Conservation (phyloP, 2,888 invertebrate species). For the Drosophila algonquin region DNA sequence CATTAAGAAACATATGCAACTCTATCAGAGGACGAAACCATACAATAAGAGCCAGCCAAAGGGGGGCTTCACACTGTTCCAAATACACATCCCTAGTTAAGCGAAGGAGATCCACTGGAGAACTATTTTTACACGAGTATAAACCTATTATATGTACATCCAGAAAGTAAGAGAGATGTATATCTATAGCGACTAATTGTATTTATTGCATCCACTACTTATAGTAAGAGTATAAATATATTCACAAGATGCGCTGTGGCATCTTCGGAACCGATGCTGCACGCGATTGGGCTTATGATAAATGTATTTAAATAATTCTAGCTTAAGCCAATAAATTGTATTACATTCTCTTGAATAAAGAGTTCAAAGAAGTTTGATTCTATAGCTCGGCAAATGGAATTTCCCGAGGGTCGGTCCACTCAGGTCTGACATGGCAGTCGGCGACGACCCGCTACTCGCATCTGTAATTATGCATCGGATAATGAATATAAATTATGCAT, state of each 20-base stretch:
- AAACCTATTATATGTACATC: conserved; percentile 29
- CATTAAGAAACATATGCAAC: conserved; percentile 50
- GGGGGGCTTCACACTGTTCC: conserved; percentile 59
- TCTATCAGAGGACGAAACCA: conserved; percentile 34
- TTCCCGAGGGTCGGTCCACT: too few relatives aligned
- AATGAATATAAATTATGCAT: conserved; percentile 78
- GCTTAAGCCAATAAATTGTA: conserved; percentile 22
- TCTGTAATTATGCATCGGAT: conserved; percentile 76
- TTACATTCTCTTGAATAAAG: conserved; percentile 53
- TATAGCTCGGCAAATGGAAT: neutral
- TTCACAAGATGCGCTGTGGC: conserved; percentile 25
- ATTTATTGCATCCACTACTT: conserved; percentile 47
- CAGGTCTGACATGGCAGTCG: neutral
- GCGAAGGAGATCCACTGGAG: conserved; percentile 42
- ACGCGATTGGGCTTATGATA: conserved; percentile 46
- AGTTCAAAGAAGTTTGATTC: conserved; percentile 53
- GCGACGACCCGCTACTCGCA: conserved; percentile 31
- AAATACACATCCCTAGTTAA: conserved; percentile 65
- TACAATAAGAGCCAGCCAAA: conserved; percentile 36
- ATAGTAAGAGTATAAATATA: too few relatives aligned
- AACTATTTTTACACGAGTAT: conserved; percentile 18
- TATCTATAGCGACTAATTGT: conserved; percentile 9
- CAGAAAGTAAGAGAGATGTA: conserved; percentile 27
- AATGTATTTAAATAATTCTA: conserved; percentile 50
- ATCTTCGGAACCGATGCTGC: neutral